Evolutionary conservation across 2,888 invertebrate genomes (phyloP).

Genomic region (Xanthia togata): DNA sequence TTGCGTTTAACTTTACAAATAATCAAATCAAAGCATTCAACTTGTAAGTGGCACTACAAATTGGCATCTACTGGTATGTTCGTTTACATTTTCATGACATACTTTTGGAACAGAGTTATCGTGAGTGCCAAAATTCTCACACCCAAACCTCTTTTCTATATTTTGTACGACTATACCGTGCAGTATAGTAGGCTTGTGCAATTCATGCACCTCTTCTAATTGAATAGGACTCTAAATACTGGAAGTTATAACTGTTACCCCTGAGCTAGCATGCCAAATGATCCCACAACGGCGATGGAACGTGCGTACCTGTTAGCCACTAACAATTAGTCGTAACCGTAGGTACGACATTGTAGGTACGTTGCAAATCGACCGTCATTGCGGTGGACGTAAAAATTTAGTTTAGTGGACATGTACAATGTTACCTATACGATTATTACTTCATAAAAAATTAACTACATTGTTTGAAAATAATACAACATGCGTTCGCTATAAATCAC

Average conservation of each 20-base stretch:
- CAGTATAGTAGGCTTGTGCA: not conserved
- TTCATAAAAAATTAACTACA: not conserved
- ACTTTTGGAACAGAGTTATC: not conserved
- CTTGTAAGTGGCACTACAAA: not conserved
- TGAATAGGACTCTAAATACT: conserved; percentile 16
- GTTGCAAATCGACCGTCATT: conserved; percentile 40
- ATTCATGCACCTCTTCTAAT: conserved; percentile 11
- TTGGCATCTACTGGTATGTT: not conserved
- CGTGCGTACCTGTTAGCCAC: conserved; percentile 44
- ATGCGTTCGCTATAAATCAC: conserved; percentile 1
- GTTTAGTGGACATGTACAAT: not conserved
- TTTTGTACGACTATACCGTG: not conserved
- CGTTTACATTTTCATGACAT: not conserved
- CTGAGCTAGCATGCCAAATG: conserved; percentile 39
- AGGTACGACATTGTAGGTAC: conserved; percentile 12
- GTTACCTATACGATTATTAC: not conserved
- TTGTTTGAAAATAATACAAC: conserved; percentile 7
- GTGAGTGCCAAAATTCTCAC: not conserved
- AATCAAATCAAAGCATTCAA: not conserved
- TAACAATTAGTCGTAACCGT: conserved; percentile 53
- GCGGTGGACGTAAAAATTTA: conserved; percentile 32
- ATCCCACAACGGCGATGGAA: conserved; percentile 25
- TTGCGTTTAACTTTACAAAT: not conserved
- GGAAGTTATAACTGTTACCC: conserved; percentile 10
- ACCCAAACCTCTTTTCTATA: not conserved